Percentiles rank a stretch among this genome's conserved stretches.
Evolutionary conservation across 2,797 vertebrate species (phyloP).

Genomic region (Hyperoplus lanceolatus): DNA sequence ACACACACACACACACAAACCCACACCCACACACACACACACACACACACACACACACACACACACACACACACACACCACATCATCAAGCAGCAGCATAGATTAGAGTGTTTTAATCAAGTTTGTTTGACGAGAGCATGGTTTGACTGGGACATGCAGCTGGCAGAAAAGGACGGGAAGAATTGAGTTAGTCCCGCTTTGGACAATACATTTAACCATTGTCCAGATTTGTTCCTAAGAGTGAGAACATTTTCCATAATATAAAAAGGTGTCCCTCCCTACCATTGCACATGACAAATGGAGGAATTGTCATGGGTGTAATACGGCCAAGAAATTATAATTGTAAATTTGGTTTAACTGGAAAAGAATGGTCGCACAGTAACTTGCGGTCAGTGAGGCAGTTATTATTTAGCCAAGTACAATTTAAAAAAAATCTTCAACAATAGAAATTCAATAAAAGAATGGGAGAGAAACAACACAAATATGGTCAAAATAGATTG

Average conservation of each 20-base stretch:
- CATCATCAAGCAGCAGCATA: slow-evolving; percentile 68
- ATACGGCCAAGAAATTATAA: too few species aligned
- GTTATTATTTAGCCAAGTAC: too few species aligned
- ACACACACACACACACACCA: slow-evolving; percentile 33
- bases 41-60: slow-evolving; percentile 27
- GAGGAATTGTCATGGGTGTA: not conserved
- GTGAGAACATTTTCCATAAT: slow-evolving; percentile 25
- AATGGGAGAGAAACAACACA: not conserved
- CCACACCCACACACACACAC: slow-evolving; percentile 29
- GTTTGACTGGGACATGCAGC: slow-evolving; percentile 69
- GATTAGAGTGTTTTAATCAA: slow-evolving; percentile 78
- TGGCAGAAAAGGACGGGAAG: slow-evolving; percentile 61
- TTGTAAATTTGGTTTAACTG: too few species aligned
- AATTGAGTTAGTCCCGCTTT: slow-evolving; percentile 72
- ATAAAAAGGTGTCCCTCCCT: not conserved
- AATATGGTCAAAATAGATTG: not conserved
- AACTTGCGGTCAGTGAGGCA: not conserved
- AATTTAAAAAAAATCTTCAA: not conserved
- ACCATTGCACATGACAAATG: slow-evolving; percentile 9
- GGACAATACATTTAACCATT: slow-evolving; percentile 55
- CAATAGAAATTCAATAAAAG: not conserved
- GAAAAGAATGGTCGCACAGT: too few species aligned
- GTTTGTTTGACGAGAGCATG: slow-evolving; percentile 79
- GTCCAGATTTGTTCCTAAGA: slow-evolving; percentile 42
- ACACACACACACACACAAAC: slow-evolving; percentile 32